Conservation (phyloP, 2,797 vertebrate genomes). For the Lateolabrax maculatus region DNA sequence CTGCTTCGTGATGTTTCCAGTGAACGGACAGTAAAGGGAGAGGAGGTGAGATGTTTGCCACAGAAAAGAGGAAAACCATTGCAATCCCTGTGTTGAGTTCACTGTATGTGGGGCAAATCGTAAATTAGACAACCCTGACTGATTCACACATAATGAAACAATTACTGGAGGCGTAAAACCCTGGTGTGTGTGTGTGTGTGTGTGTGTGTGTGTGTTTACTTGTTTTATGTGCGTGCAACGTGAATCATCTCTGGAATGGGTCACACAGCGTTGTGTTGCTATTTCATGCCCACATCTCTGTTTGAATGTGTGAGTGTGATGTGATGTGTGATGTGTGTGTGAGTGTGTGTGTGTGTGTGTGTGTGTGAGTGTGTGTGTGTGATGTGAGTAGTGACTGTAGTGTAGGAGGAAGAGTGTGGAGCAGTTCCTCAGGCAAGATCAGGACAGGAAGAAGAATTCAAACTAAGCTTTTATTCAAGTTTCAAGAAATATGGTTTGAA, state of each 20-base stretch:
- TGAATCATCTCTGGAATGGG: slow-evolving; percentile 52
- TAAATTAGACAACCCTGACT: slow-evolving; percentile 4
- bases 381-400: slow-evolving; percentile 24
- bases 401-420: slow-evolving; percentile 49
- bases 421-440: slow-evolving; percentile 22
- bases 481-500: background rate
- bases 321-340: slow-evolving; percentile 37
- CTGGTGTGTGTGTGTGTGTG: slow-evolving; percentile 29
- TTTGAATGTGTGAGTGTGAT: slow-evolving; percentile 33
- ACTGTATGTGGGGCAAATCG: slow-evolving; percentile 10
- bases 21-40: background rate
- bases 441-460: background rate
- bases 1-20: background rate
- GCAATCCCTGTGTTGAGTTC: slow-evolving; percentile 7
- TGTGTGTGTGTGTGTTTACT: slow-evolving; percentile 19
- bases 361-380: slow-evolving; percentile 36
- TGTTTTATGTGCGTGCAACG: slow-evolving; percentile 5
- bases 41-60: slow-evolving; percentile 1
- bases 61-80: background rate
- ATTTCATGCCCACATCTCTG: slow-evolving; percentile 45
- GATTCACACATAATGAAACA: slow-evolving; percentile 43
- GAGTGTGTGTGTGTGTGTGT: slow-evolving; percentile 43
- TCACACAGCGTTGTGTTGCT: slow-evolving; percentile 16
- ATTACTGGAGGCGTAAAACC: slow-evolving; percentile 47
- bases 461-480: background rate